Evolutionary conservation across 2,797 vertebrate species (phyloP).

Genomic region (Rhinoraja longicauda): DNA sequence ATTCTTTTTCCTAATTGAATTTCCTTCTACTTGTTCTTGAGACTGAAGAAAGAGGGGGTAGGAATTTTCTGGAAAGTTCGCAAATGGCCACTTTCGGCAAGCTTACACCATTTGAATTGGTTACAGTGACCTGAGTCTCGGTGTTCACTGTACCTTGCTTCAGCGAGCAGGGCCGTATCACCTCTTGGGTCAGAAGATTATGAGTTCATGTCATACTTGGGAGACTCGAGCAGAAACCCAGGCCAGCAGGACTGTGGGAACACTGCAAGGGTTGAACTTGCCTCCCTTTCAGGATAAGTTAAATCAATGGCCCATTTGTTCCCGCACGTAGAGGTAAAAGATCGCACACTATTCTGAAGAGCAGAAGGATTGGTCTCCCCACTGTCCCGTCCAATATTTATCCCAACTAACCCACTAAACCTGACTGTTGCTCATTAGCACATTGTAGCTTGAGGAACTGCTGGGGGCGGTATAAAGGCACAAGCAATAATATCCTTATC

Average conservation of each 20-base stretch:
- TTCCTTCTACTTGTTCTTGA: background rate
- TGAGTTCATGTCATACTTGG: background rate
- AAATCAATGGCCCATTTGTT: too few relatives aligned
- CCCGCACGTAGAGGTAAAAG: background rate
- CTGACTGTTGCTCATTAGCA: background rate
- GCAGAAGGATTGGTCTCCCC: background rate
- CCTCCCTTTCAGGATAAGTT: too few relatives aligned
- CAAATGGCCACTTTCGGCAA: background rate
- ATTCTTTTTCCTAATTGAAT: background rate
- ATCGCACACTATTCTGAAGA: background rate
- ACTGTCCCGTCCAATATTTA: background rate
- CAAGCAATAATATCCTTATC: background rate
- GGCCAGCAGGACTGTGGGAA: background rate
- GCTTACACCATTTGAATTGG: background rate
- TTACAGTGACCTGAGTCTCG: background rate
- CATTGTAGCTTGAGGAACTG: background rate
- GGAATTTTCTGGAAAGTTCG: background rate
- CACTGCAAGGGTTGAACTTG: background rate
- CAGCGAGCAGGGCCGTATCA: background rate
- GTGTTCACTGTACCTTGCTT: background rate
- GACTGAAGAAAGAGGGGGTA: background rate
- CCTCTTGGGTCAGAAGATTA: background rate
- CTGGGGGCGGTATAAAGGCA: background rate
- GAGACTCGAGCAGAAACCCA: background rate
- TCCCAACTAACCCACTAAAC: background rate